Evolutionary conservation across 2,797 vertebrate genomes (phyloP), one percentile per base, ranked within the genome.

Genomic region (Melanotaenia nigrans): DNA sequence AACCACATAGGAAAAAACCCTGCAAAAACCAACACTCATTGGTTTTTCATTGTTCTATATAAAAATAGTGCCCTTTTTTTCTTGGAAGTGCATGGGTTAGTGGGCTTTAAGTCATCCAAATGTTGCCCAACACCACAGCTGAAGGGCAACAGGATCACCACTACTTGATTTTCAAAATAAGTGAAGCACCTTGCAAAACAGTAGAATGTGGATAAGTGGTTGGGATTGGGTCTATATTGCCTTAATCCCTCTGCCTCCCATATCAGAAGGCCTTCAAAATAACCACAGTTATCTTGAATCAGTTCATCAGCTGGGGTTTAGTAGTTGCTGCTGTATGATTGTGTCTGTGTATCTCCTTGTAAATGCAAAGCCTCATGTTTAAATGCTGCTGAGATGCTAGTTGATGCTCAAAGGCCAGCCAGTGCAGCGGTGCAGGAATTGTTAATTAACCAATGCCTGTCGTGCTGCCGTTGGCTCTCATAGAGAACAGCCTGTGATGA

Each of bases 381-480:
- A 58, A 72, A 68, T 84, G 75, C 68, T 18, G 82, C 1, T 1
- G n/a, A 58, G 73, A 65, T 14, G 18, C 42, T 71, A 38, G 68
- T 65, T 61, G 71, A 69, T 42, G 60, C 75, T 83, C 76, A 69
- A 70, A 79, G 75, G 59, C 67, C 73, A 68, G 78, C 49, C 69
- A 32, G 68, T 1, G 79, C 67, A 18, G 54, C n/a, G 51, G 57
- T 74, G 71, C 65, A 56, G 38, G 75, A 82, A 68, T 71, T 9
- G 47, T 91, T 91, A 87, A 91, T 88, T 92, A 92, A 86, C 49
- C 40, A 33, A 75, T 11, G 78, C 77, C 73, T 79, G 79, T 89
- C 78, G 81, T 33, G 79, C 83, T 73, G 61, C 76, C 47, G 84
- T 83, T 75, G 28, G 76, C 88, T 90, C 76, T 90, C 83, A 88